A percentile compares a stretch with the other conserved stretches of the same genome.
Conservation (phyloP, 2,113 vertebrate genomes). For the Muscicapa adusta region DNA sequence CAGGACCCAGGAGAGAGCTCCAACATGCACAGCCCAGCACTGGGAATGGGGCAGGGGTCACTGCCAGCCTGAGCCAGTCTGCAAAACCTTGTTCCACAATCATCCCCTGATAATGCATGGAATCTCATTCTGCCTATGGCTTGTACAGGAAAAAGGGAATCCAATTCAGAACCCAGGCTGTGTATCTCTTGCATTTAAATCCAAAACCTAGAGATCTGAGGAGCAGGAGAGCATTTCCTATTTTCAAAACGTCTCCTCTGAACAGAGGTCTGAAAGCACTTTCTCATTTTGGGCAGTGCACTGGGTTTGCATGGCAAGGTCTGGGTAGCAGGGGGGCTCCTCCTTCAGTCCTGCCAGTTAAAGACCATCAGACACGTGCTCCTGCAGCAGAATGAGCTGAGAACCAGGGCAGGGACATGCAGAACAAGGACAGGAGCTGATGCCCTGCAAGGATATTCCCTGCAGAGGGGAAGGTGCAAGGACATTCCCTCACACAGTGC, state of each 20-base stretch:
- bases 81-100: background rate
- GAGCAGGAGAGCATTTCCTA: background rate
- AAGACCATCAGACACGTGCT: background rate
- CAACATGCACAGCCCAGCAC: rapidly evolving
- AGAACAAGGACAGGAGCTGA: background rate
- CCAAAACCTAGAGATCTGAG: background rate
- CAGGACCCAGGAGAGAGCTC: background rate
- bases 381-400: background rate
- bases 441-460: background rate
- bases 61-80: background rate
- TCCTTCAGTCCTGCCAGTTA: background rate
- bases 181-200: background rate
- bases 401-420: background rate
- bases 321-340: background rate
- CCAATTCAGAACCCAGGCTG: background rate
- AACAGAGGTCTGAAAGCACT: background rate
- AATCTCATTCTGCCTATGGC: background rate
- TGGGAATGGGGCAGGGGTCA: background rate
- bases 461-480: background rate
- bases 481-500: background rate
- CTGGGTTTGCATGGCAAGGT: background rate
- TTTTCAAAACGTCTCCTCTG: background rate
- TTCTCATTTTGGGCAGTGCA: background rate
- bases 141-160: background rate
- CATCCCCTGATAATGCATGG: background rate